Base-by-base conservation (phyloP, 2,797 vertebrate genomes). In the Decapterus maruadsi region DNA sequence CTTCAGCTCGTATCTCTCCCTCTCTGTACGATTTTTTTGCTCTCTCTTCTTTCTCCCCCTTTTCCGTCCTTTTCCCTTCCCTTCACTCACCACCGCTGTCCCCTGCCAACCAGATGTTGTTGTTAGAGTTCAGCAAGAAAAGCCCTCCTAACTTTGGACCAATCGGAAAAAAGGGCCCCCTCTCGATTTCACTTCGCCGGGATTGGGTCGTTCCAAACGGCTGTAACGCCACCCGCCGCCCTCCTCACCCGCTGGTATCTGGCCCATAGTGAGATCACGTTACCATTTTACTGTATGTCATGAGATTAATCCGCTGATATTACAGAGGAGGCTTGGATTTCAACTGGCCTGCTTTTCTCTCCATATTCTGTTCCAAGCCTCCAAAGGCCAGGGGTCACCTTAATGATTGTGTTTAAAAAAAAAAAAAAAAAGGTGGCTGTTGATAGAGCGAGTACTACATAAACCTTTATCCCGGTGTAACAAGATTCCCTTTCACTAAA, bases 21-120 rank as follows among this genome's bases (percentile, higher is more conserved):
- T 53, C 74, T 79, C 78, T 72, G 75, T 80, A 85, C 68, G 62
- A 75, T 26, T 26, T 26, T 26, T 86, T 57, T 72, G 58, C 51
- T 20, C 74, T 77, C 78, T 84, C 26, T 34, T 34, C 31, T 34
- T 34, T 34, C 31, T 34, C 75, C 45, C 45, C 40, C 61, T 26
- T 84, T 82, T 80, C 75, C 73, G 8, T 67, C 72, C 58, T 78
- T 81, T 85, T 78, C 68, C 70, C 82, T 69, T 78, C 78, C 73
- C 73, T 78, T 90, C 78, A 64, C 73, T 91, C 82, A 81, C 64
- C 77, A 76, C 76, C 20, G 20, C 75, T 83, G 68, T 81, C 72
- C 74, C 20, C 78, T 89, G 92, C 91, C 89, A 89, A 91, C 82
- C 91, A 94, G 90, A 92, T 92, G 90, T 92, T 91, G 87, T 86